These are phyloP conservation scores for Calliopum simillimum DNA, from an alignment of 2,888 invertebrate genomes.

Conservation along the genomic window DNA sequence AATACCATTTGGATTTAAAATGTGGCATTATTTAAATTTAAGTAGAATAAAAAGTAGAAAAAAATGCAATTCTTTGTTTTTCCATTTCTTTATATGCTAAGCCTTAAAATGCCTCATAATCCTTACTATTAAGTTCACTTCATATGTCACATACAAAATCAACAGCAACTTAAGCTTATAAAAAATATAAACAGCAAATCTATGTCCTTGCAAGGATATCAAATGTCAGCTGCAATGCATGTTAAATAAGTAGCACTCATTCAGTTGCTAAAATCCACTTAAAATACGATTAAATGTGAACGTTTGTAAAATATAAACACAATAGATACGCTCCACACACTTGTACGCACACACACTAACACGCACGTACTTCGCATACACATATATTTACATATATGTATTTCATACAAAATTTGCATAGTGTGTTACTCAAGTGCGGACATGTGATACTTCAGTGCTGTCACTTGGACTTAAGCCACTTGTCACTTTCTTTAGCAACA, in stretches of 20 bases:
- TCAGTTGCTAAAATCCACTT: slow-evolving; percentile 1
- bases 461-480: slow-evolving; percentile 13
- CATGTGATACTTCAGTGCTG: slow-evolving; percentile 13
- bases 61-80: too few relatives aligned
- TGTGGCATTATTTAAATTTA: too few relatives aligned
- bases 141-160: too few relatives aligned
- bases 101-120: too few relatives aligned
- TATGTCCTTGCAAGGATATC: background rate
- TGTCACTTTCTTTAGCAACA: background rate
- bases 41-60: too few relatives aligned
- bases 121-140: too few relatives aligned
- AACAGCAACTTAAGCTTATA: too few relatives aligned
- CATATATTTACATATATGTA: background rate
- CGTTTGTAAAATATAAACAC: background rate
- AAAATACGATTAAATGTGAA: background rate
- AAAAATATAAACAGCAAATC: too few relatives aligned
- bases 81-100: too few relatives aligned
- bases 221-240: slow-evolving; percentile 3
- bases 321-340: background rate
- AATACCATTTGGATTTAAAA: too few relatives aligned
- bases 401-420: background rate
- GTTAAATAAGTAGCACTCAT: background rate
- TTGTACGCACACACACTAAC: background rate
- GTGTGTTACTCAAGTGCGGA: background rate
- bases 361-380: background rate